Percentiles rank a stretch among this genome's conserved stretches.
Evolutionary conservation across 1,140 invertebrate genomes (phyloP).

Genomic region (Drosophila yakuba): DNA sequence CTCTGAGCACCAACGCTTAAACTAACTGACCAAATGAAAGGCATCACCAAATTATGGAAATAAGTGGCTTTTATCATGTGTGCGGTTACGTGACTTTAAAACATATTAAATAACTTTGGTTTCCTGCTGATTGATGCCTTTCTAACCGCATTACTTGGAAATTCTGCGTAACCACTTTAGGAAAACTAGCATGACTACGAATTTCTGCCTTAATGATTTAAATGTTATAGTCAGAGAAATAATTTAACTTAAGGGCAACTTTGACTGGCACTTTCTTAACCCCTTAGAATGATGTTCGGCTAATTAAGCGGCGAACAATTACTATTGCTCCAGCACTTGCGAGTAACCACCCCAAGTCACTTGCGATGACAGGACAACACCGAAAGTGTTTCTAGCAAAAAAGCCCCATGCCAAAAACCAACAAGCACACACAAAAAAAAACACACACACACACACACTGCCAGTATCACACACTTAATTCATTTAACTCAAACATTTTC

Average conservation of each 20-base stretch:
- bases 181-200: not conserved
- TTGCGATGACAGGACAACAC: conserved; percentile 74
- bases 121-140: no score
- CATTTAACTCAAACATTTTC: conserved; percentile 83
- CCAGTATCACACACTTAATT: conserved; percentile 77
- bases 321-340: conserved; percentile 36
- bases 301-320: conserved; percentile 71
- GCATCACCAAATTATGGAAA: not conserved
- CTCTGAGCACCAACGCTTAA: no score
- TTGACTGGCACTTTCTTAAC: conserved; percentile 35
- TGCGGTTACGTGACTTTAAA: not conserved
- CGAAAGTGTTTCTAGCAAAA: conserved; percentile 79
- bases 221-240: not conserved
- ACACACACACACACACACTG: conserved; percentile 17
- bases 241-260: conserved; percentile 2
- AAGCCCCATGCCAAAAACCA: conserved; percentile 16
- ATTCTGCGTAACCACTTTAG: not conserved
- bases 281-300: conserved; percentile 69
- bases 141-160: not conserved
- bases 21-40: not conserved
- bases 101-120: not conserved
- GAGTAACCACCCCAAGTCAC: conserved; percentile 57
- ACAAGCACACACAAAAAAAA: conserved; percentile 2
- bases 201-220: not conserved
- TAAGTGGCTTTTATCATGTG: not conserved